Base-by-base conservation (phyloP, 2,888 invertebrate genomes). In the Eupithecia abbreviata region DNA sequence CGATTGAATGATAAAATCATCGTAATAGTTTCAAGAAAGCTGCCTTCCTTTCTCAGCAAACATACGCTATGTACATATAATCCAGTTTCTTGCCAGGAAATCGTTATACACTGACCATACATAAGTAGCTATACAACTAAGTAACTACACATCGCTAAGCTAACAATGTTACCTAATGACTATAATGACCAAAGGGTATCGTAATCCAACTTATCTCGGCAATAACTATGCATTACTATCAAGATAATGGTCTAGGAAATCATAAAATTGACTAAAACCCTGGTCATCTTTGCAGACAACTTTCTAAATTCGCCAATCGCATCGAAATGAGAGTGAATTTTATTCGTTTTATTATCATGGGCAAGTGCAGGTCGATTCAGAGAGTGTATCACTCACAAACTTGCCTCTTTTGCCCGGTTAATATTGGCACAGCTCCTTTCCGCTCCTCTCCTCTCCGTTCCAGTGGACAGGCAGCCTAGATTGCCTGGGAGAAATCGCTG, bases 221-320 rank as follows among this genome's bases (percentile, higher is more conserved):
- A 58, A 72, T 72, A 76, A 78, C 71, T 68, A 67, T 67, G 55
- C 42, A 74, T 72, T 74, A 73, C 68, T 6, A 74, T 76, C 74
- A 58, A 66, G 78, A 76, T 74, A 66, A 55, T 62, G n/a, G 58
- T 42, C 68, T 66, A 74, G 78, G 78, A 78, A 73, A 78, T 78
- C 73, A 78, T 78, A 78, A 62, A 62, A 62, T 62, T 30, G 10
- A 62, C 62, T 62, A 78, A 78, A 78, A 75, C 58, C 72, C 71
- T 49, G 75, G 43, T 67, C 73, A 78, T 78, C 62, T 77, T 70
- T 72, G 69, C 69, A 9, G 73, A 12, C 62, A 62, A 75, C 78
- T 79, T 76, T 76, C 76, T 77, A 79, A 66, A 3, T 18, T 55
- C 18, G 62, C 62, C 30, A 62, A 58, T 30, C 30, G 62, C 62